Base-by-base conservation (phyloP, 2,888 invertebrate genomes). In the Oscheius sp. region DNA sequence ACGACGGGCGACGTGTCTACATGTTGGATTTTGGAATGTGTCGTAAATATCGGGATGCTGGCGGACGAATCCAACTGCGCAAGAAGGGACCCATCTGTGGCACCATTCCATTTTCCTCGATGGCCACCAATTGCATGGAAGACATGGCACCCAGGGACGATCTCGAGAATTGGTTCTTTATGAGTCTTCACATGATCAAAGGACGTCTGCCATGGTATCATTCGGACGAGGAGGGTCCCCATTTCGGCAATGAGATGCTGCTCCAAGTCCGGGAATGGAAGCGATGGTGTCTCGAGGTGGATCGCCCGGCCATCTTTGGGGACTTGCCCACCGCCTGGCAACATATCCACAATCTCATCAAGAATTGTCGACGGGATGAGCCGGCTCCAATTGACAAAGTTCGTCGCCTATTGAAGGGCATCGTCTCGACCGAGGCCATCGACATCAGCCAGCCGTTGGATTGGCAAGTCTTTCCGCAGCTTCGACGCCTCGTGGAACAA, bases 21-120 rank as follows among this genome's bases (percentile, higher is more conserved):
- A 84, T 85, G 84, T 74, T 85, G 7, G 85, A 85, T 63, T 85
- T 85, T 66, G 85, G 85, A 43, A 74, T 85, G 63, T 78, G 84
- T 1, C 69, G 81, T 49, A 72, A 79, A 59, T 84, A 55, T 61
- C 56, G 69, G 78, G 35, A 29, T n/a, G 23, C 12, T 6, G 52
- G 27, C 16, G 66, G 52, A 13, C 46, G 46, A 21, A 53, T 66
- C 18, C 16, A 16, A n/a, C 27, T 53, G 13, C 46, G 66, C 21
- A 66, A 66, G 46, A 52, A 27, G 27, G 66, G 66, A 29, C 70
- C 70, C 9, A 23, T 58, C 12, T 56, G 56, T 23, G 70, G 70
- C 21, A 70, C 70, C n/a, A 12, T 52, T 25, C 59, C 46, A 23
- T 70, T 52, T 43, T 23, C 45, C 12, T 59, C 70, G 16, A 25